Evolutionary conservation across 2,888 invertebrate species (phyloP), one percentile per base, ranked within the genome.

Genomic region (Arrhopalites spinosus): DNA sequence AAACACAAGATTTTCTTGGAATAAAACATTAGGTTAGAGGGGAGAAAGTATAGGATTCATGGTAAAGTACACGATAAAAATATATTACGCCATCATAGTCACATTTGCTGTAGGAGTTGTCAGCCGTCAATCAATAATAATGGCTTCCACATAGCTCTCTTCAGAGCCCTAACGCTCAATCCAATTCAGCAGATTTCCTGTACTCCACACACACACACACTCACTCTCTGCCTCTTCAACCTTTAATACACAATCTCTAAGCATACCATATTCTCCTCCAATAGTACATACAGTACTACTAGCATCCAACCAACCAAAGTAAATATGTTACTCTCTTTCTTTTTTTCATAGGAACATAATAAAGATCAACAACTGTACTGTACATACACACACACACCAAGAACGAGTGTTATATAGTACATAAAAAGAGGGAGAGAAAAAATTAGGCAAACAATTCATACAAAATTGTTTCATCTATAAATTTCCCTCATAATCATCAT

Each of bases 51-150:
- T 59, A 25, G 25, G 59, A 59, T 59, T 59, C 59, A 59, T 59
- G 59, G 59, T 59, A 59, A 59, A 59, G 25, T 59, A 59, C 59
- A 59, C 25, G 25, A 59, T 59, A 59, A 59, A 59, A 59, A 59
- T 59, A 59, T 59, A 59, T 59, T 59, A 25, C 59, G 25, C 59
- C 59, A 59, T 25, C 59, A 59, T 25, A 59, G 25, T 59, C 25
- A 50, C 50, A 50, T 50, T 50, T 50, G 50, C 27, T 61, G 61
- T 8, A 29, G 23, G 20, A 61, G 61, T 13, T 61, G 56, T 64
- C 64, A 64, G 64, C 30, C 64, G 64, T 64, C 64, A 64, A 64
- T 64, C 64, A 64, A 64, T 64, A 64, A 64, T 64, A 64, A 64
- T 64, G 64, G 64, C 64, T 43, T 30, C 64, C 64, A 64, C 27